Percentiles rank a stretch among this genome's conserved stretches.
Conservation (phyloP, 2,113 vertebrate species). For the Excalfactoria chinensis region DNA sequence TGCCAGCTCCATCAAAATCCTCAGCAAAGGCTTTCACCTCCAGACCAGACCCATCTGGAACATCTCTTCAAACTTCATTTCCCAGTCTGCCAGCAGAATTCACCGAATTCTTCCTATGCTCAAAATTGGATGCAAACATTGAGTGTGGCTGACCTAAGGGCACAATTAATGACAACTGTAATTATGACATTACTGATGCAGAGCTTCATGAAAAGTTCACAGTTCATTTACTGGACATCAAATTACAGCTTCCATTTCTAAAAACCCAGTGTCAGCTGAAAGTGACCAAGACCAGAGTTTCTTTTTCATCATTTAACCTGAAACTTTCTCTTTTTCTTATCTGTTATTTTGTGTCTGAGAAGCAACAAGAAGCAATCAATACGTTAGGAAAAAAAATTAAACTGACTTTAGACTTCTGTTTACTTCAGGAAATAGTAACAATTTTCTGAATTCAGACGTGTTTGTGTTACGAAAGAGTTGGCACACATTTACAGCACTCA, state of each 20-base stretch:
- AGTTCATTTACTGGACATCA: neutral
- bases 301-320: neutral
- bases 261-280: neutral
- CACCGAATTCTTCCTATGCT: neutral
- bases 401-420: neutral
- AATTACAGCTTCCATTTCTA: neutral
- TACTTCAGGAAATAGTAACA: neutral
- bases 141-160: conserved; percentile 34
- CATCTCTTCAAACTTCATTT: neutral
- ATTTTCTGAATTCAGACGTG: neutral
- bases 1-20: conserved; percentile 1
- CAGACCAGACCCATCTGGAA: neutral
- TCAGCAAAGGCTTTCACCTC: neutral
- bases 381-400: neutral
- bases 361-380: neutral
- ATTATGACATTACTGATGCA: conserved; percentile 6
- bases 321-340: neutral
- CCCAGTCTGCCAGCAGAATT: neutral
- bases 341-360: neutral
- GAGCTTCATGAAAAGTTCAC: neutral
- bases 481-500: neutral
- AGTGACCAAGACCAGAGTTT: neutral
- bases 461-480: neutral
- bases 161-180: conserved; percentile 14
- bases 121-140: neutral